Base-by-base conservation (phyloP, 2,113 vertebrate species). In the Dolichallabes microphthalmus region DNA sequence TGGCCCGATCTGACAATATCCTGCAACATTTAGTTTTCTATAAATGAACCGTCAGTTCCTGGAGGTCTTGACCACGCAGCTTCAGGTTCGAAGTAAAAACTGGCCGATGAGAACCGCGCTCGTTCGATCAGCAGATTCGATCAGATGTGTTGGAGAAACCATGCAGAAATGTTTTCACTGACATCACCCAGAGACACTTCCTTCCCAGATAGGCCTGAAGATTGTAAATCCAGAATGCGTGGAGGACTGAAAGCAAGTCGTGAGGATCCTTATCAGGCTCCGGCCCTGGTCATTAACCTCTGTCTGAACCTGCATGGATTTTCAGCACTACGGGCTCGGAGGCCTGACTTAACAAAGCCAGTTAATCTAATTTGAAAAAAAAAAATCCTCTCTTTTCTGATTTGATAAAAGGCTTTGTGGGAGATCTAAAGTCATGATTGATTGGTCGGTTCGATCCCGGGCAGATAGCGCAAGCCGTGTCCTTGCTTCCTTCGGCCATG, bases 231-330 rank as follows among this genome's bases (percentile, higher is more conserved):
- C 32, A 68, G 19, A 2, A 61, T 35, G 61, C 55, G n/a, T 77
- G 39, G 15, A 13, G 17, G 27, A 30, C 17, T 45, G 17, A 22
- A 58, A 79, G 9, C 11, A 86, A 83, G 86, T 86, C 78, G 82
- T 53, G 74, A 85, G 80, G 86, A 74, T 85, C 27, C 82, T 89
- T 88, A 89, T 90, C 90, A 86, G 84, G 61, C 69, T 57, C 66
- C 80, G 82, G 80, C 82, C 88, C 73, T 78, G 50, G 39, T 89
- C 85, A 86, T 90, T 91, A 91, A 91, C 89, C 90, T 89, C 73
- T 84, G 45, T 82, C 86, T 90, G 90, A 91, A 91, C 90, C 83
- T 86, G 35, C 82, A 88, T 89, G 86, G 85, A 89, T 89, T 88
- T 84, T 87, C 79, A 87, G 76, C 71, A 69, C 80, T 61, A 32